Conservation (phyloP, 2,888 invertebrate species). For the Drosophila algonquin region DNA sequence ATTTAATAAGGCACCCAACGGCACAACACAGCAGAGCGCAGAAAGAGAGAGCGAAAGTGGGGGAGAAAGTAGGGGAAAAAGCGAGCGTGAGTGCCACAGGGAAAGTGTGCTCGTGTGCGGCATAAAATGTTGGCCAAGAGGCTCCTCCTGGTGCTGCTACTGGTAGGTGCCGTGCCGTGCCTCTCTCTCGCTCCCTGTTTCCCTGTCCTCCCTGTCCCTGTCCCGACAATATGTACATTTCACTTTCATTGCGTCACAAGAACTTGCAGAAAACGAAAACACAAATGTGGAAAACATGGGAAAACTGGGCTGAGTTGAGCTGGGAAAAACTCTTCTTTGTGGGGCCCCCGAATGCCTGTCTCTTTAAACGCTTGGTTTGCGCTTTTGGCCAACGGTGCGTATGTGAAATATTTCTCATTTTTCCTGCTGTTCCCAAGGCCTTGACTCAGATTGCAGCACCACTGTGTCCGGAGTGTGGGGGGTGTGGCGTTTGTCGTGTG, state of each 20-base stretch:
- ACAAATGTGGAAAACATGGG: slow-evolving; percentile 13
- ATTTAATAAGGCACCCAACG: slow-evolving; percentile 67
- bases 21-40: not conserved
- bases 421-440: slow-evolving; percentile 31
- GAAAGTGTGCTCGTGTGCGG: slow-evolving; percentile 38
- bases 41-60: slow-evolving; percentile 10
- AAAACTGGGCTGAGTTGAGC: slow-evolving; percentile 9
- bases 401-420: slow-evolving; percentile 54
- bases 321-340: slow-evolving; percentile 31
- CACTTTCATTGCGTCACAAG: slow-evolving; percentile 47
- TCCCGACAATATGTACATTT: slow-evolving; percentile 17
- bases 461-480: not conserved
- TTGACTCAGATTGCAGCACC: slow-evolving; percentile 45
- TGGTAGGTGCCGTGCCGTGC: too few relatives aligned
- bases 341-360: slow-evolving; percentile 25
- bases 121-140: slow-evolving; percentile 49
- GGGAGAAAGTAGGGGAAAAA: not conserved
- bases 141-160: not conserved
- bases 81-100: slow-evolving; percentile 1
- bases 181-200: not conserved
- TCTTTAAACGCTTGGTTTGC: slow-evolving; percentile 54
- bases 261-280: slow-evolving; percentile 29
- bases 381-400: slow-evolving; percentile 65
- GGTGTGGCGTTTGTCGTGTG: not conserved
- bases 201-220: slow-evolving; percentile 2